These are phyloP conservation scores for Tetragnatha versicolor DNA, from an alignment of 1,140 invertebrate species.

Conservation along the genomic window DNA sequence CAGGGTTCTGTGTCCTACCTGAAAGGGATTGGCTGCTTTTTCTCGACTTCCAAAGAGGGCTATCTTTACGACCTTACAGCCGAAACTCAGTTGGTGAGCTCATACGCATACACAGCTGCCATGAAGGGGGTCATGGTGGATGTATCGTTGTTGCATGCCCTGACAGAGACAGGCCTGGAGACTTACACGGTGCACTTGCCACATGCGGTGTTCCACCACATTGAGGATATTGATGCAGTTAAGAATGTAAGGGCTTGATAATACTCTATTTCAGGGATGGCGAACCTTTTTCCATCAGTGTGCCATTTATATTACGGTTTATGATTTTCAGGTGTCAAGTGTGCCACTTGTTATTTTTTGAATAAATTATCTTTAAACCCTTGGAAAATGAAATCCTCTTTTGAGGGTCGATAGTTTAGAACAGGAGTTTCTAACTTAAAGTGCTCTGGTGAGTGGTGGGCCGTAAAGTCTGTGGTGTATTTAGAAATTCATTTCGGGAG, in stretches of 20 bases:
- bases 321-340: no score
- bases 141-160: constrained; percentile 74
- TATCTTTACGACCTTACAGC: constrained; percentile 69
- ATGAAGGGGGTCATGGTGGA: constrained; percentile 74
- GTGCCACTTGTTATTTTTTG: no score
- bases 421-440: no score
- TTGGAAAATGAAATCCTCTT: no score
- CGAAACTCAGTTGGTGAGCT: constrained; percentile 57
- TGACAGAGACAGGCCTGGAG: constrained; percentile 79
- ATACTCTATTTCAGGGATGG: no score
- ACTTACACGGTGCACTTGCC: constrained; percentile 76
- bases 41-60: constrained; percentile 70
- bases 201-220: constrained; percentile 62
- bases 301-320: no score
- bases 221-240: constrained; percentile 54
- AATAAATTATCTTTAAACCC: no score
- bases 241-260: constrained; percentile 59
- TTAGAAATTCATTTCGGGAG: no score
- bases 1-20: neutral
- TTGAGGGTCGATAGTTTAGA: no score
- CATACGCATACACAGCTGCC: constrained; percentile 76
- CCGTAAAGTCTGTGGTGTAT: no score
- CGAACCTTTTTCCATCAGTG: no score
- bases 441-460: no score
- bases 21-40: constrained; percentile 52